Evolutionary conservation across 2,113 vertebrate genomes (phyloP).

Genomic region (Bubalus kerabau): DNA sequence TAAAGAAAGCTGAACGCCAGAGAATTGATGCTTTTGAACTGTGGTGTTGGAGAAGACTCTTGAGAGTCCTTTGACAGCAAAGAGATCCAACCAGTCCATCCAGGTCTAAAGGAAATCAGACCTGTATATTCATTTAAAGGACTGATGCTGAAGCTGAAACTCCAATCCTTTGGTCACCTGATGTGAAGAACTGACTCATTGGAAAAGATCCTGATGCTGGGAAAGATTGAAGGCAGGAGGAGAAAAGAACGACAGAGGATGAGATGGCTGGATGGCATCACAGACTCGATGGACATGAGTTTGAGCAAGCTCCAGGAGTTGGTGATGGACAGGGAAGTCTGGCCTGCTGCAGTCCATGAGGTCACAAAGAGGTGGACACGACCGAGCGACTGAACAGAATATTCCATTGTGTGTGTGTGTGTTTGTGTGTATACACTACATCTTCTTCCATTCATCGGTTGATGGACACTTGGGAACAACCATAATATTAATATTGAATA

Average conservation of each 20-base stretch:
- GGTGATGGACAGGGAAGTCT: not conserved
- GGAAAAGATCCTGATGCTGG: not conserved
- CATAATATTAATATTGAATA: not conserved
- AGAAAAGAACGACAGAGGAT: not conserved
- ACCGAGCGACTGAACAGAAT: not conserved
- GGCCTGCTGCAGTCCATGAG: fast-evolving
- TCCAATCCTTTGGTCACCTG: not conserved
- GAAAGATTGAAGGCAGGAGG: not conserved
- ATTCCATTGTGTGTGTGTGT: not conserved
- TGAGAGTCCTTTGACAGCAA: not conserved
- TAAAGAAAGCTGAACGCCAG: not conserved
- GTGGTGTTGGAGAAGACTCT: not conserved
- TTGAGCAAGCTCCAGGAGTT: not conserved
- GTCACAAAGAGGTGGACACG: not conserved
- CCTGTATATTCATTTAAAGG: not conserved
- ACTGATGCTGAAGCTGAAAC: not conserved
- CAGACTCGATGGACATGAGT: not conserved
- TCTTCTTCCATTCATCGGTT: not conserved
- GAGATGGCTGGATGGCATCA: not conserved
- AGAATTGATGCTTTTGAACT: not conserved
- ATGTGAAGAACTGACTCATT: not conserved
- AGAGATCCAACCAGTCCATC: not conserved
- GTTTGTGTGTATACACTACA: not conserved
- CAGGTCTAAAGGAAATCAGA: not conserved
- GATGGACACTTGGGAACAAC: not conserved